Base-by-base conservation (phyloP, 2,113 vertebrate genomes). In the Ailurus styani region DNA sequence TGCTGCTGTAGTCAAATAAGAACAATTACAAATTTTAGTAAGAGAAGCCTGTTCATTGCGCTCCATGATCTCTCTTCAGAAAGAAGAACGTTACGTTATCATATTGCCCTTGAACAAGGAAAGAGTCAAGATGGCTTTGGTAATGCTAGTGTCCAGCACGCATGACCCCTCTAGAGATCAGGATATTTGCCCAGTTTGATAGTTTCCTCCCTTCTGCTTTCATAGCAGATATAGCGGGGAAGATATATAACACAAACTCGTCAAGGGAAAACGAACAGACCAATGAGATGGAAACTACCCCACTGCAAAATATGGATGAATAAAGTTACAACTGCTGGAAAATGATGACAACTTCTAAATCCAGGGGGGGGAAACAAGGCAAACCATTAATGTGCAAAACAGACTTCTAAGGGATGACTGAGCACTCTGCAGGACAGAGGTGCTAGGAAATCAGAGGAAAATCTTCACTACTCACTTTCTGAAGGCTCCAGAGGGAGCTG, bases 401-500 rank as follows among this genome's bases (percentile, higher is more conserved):
- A 83, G 45, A 78, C n/a, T 81, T 87, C 31, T 21, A 52, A 90
- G 31, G 62, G 14, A 77, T 93, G 94, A 96, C 45, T 86, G 70
- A 84, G 50, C 3, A 57, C 84, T 78, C 72, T 23, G 18, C 7
- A 95, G 27, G 68, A 62, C 0, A 75, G 29, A 81, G 23, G 20
- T 92, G 87, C 29, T 79, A 84, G 83, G 79, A 96, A 96, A 95
- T 93, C 87, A 93, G 79, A 93, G 40, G 70, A 54, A 93, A 91
- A 52, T 91, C 25, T 93, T 93, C 14, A 79, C 6, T 55, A 73
- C 57, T 84, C 40, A 79, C 83, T 96, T 95, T 45, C 34, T 75
- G 60, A 93, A 88, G 8, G n/a, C 66, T 93, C 57, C 78, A 97
- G 37, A 31, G 42, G 14, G 79, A 91, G 9, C 52, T 64, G 54